Conservation (phyloP, 2,888 invertebrate species). For the Drosophila kokeensis region DNA sequence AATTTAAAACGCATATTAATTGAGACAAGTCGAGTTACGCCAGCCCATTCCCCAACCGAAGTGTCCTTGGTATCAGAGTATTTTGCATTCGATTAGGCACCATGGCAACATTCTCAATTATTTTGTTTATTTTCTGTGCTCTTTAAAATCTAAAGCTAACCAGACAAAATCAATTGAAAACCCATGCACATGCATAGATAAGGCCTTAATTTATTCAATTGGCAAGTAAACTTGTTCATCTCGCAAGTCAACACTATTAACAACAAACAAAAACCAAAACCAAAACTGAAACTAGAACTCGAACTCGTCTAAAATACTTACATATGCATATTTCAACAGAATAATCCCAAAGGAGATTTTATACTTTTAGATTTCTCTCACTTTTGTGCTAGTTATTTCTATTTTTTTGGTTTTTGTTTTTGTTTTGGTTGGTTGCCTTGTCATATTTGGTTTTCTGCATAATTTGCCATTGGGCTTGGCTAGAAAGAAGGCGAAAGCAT, state of each 20-base stretch:
- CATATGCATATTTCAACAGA: constrained; percentile 48
- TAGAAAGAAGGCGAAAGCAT: constrained; percentile 3
- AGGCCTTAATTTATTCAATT: constrained; percentile 36
- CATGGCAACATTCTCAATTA: not conserved
- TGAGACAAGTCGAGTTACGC: fast-evolving
- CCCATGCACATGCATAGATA: not conserved
- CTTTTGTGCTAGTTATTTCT: constrained; percentile 9
- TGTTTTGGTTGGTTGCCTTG: constrained; percentile 43
- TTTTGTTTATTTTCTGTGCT: not conserved
- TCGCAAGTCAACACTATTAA: constrained; percentile 41
- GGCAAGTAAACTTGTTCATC: constrained; percentile 25
- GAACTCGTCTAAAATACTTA: constrained; percentile 25
- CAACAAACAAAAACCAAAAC: constrained; percentile 4
- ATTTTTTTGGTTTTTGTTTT: constrained; percentile 7
- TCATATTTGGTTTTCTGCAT: constrained; percentile 68
- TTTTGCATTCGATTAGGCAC: not conserved
- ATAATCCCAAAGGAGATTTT: constrained; percentile 32
- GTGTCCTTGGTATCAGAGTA: not conserved
- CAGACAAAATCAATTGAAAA: constrained; percentile 7
- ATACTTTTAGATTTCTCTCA: constrained; percentile 43
- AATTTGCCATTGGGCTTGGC: constrained; percentile 62
- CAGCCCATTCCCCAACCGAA: not conserved
- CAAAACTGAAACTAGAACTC: not conserved
- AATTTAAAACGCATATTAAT: not conserved
- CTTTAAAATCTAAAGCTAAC: not conserved